Evolutionary conservation across 2,888 invertebrate species (phyloP), one percentile per base, ranked within the genome.

Genomic region (Megalurothrips usitatus): DNA sequence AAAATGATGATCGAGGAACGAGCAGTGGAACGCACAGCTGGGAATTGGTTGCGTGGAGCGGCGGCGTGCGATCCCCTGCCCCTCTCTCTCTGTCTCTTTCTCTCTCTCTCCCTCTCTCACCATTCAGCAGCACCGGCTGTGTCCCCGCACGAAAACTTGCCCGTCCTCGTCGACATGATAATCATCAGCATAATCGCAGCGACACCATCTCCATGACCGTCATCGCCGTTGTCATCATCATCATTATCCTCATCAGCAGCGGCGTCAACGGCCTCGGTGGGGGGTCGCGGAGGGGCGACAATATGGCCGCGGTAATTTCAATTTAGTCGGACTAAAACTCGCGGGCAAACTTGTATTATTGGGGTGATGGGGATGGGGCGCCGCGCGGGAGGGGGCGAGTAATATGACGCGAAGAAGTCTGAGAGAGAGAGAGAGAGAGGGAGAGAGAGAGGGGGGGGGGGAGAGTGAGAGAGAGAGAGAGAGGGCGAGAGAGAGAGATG

Each of bases 231-330:
- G 26, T 75, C 68, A 12, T 75, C 3, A 12, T 26, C 68, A 23
- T 26, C 68, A 75, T 26, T 9, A 68, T 68, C n/a, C 14, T 1
- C 11, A 17, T 52, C 52, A 17, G 11, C 26, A 17, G 17, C 58
- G 14, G 19, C 19, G 58, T 19, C 19, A 17, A 19, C 19, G 14
- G 14, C 58, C 58, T 43, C 6, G 34, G n/a, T n/a, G 58, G 58
- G 19, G 58, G 19, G 58, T 17, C 68, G 26, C 68, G n/a, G 68
- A 23, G n/a, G 19, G 68, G 23, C 68, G 68, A 75, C 68, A 75
- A 75, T 75, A 75, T 75, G 68, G 26, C n/a, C n/a, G n/a, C 68
- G 68, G 68, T 75, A 75, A 75, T 75, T 75, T 75, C 68, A 75
- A 75, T 75, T 75, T 23, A 75, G 23, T 23, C 68, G 26, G 68